These are phyloP conservation scores for Sesamia nonagrioides DNA, from an alignment of 1,140 invertebrate species.

Conservation along the genomic window DNA sequence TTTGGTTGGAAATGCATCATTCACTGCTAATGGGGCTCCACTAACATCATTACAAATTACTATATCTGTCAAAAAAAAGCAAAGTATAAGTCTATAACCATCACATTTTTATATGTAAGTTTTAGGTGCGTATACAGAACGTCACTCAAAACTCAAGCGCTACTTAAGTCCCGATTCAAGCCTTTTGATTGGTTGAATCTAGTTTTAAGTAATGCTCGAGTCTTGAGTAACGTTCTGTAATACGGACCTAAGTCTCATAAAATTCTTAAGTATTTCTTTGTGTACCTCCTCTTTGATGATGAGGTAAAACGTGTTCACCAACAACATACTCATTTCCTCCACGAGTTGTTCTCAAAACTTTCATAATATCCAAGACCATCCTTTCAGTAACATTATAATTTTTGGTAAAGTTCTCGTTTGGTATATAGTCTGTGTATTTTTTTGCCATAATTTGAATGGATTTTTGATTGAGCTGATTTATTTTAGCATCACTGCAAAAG, in stretches of 20 bases:
- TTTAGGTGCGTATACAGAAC: too few relatives aligned
- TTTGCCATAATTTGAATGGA: constrained; percentile 79
- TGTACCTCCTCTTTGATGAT: constrained; percentile 87
- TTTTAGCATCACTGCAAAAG: constrained; percentile 87
- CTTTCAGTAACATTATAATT: constrained; percentile 81
- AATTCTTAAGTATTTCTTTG: not conserved
- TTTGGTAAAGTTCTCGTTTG: constrained; percentile 80
- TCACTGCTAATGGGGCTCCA: constrained; percentile 74
- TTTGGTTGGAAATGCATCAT: constrained; percentile 72
- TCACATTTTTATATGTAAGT: not conserved
- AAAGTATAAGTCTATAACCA: not conserved
- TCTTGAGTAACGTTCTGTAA: too few relatives aligned
- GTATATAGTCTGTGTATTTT: constrained; percentile 85
- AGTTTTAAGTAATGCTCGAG: too few relatives aligned
- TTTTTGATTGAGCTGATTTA: constrained; percentile 82
- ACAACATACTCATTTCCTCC: constrained; percentile 78
- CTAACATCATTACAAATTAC: constrained; percentile 85
- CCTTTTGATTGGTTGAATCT: too few relatives aligned
- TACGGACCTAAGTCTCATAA: not conserved
- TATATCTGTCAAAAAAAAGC: constrained; percentile 86
- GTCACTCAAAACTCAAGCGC: too few relatives aligned
- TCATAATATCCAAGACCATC: constrained; percentile 83
- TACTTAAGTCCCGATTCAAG: too few relatives aligned
- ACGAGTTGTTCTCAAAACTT: constrained; percentile 70
- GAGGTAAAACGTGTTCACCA: constrained; percentile 87